Base-by-base conservation (phyloP, 2,888 invertebrate genomes). In the Caenorhabditis wallacei region DNA sequence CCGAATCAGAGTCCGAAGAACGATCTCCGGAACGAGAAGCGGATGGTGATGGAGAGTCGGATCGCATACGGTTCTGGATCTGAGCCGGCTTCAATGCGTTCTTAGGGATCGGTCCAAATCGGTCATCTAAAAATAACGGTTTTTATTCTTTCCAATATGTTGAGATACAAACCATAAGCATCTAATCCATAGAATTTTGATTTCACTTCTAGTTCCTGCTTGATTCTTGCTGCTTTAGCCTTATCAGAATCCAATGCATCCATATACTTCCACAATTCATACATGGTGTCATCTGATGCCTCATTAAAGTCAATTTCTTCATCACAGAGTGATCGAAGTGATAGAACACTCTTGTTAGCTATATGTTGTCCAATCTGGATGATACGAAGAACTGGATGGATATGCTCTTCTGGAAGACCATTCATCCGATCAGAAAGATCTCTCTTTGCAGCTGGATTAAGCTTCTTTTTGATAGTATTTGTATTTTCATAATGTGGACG, bases 291-390 rank as follows among this genome's bases (percentile, higher is more conserved):
- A 10, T 59, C 61, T 0, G 51, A 18, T 0, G 53, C 51, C 0
- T 76, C 68, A 16, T 53, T 69, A 22, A 76, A 68, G 18, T 66
- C 53, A n/a, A 76, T 61, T 43, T 76, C 76, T 0, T 76, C 76
- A 11, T 69, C 61, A 30, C 76, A 76, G 0, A 76, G 16, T 1
- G 76, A 24, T 0, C 59, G 51, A 7, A 76, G 26, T 3, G 68
- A 43, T 0, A n/a, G 7, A n/a, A 69, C 24, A 7, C 13, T 11
- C 13, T 53, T 51, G n/a, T 57, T 48, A 0, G 20, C 11, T 30
- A 40, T 43, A 35, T 59, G 40, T 8, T 59, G 61, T 22, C 48
- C 59, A n/a, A 78, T 53, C 30, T 78, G 78, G 8, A 78, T 78
- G 20, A 78, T 61, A 10, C 78, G 61, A 10, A 78, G 46, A 3